phyloP scores from a whole-genome alignment of 2,888 invertebrate species.

The Xestia c-nigrum region DNA sequence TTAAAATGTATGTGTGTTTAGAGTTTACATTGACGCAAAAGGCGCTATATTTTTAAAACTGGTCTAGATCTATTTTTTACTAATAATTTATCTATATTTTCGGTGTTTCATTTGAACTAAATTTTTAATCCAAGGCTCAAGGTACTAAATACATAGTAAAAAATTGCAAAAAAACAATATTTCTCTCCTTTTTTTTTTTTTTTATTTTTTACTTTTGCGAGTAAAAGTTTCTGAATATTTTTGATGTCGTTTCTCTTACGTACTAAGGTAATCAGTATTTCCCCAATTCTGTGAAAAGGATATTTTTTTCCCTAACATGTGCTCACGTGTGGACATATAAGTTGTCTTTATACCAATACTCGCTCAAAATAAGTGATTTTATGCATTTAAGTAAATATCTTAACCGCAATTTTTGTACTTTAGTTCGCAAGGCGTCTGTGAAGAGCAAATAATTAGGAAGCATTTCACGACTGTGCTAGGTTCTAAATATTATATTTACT shows the following conservation, averaged over 20 bases:
- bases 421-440: background rate
- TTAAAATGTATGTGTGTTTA: too few species aligned
- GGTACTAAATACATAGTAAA: too few species aligned
- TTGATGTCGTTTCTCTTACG: background rate
- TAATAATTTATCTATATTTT: too few species aligned
- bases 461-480: slow-evolving; percentile 3
- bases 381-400: slow-evolving; percentile 2
- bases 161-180: too few species aligned
- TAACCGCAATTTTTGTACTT: slow-evolving; percentile 4
- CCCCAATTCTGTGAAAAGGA: background rate
- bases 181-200: too few species aligned
- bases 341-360: slow-evolving; percentile 2
- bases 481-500: slow-evolving; percentile 25
- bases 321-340: background rate
- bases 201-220: too few species aligned
- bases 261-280: background rate
- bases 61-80: too few species aligned
- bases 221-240: background rate
- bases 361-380: background rate
- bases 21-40: too few species aligned
- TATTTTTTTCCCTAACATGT: background rate
- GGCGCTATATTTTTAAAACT: too few species aligned
- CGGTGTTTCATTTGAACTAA: too few species aligned
- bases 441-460: slow-evolving; percentile 12
- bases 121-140: too few species aligned